Evolutionary conservation across 2,888 invertebrate genomes (phyloP).

Genomic region (Ophioninae sp.): DNA sequence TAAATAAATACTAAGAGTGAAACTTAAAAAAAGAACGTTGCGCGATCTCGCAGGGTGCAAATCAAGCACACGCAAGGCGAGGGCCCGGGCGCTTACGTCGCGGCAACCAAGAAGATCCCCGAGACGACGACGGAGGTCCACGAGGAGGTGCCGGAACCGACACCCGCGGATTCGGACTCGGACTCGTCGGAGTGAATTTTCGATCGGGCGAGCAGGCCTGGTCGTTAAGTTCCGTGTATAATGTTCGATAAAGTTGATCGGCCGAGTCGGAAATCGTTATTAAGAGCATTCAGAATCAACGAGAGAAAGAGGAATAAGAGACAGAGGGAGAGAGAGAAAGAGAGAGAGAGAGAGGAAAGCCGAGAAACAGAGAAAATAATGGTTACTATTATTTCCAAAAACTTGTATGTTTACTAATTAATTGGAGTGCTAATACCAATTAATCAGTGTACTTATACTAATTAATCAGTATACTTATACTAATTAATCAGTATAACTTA

Average conservation of each 20-base stretch:
- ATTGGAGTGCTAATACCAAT: too few relatives aligned
- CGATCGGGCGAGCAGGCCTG: neutral
- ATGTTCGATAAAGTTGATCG: slow-evolving; percentile 14
- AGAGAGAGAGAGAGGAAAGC: neutral
- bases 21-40: neutral
- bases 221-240: neutral
- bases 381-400: neutral
- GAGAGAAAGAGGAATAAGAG: neutral
- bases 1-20: neutral
- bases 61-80: slow-evolving; percentile 93
- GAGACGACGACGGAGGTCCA: slow-evolving; percentile 76
- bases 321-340: neutral
- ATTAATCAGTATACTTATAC: too few relatives aligned
- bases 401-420: too few relatives aligned
- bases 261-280: slow-evolving; percentile 20
- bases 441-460: too few relatives aligned
- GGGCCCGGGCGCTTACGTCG: slow-evolving; percentile 86
- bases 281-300: neutral
- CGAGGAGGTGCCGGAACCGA: slow-evolving; percentile 77
- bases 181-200: slow-evolving; percentile 82
- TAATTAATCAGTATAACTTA: too few relatives aligned
- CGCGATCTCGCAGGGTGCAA: slow-evolving; percentile 86
- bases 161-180: slow-evolving; percentile 81
- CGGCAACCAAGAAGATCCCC: slow-evolving; percentile 83
- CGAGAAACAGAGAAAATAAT: neutral